Conservation (phyloP, 2,797 vertebrate genomes). For the Selene dorsalis region DNA sequence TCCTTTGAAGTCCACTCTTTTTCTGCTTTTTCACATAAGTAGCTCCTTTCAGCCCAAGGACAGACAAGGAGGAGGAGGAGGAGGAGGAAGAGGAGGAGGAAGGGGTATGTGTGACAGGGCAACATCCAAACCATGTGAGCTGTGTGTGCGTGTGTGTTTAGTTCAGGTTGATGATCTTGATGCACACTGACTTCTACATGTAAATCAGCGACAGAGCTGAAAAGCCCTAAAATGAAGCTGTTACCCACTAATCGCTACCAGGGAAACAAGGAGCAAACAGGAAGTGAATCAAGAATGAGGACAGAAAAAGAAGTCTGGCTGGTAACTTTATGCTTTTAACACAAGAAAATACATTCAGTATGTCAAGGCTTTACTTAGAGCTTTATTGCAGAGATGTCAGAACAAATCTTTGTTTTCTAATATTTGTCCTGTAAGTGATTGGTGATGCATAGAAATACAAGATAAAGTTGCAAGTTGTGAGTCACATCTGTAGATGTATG, state of each 20-base stretch:
- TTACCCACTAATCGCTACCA: constrained; percentile 50
- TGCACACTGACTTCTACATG: constrained; percentile 74
- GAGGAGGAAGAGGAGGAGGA: neutral
- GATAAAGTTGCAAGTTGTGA: neutral
- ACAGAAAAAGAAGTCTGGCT: constrained; percentile 2
- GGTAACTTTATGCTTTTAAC: constrained; percentile 13
- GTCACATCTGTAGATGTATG: constrained; percentile 1
- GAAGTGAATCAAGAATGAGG: constrained; percentile 53
- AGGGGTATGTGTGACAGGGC: constrained; percentile 38
- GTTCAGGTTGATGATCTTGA: constrained; percentile 67
- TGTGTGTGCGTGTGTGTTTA: constrained; percentile 19
- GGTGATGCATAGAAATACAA: neutral
- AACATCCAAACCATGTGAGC: constrained; percentile 41
- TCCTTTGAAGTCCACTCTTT: constrained; percentile 35
- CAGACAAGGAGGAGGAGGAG: neutral
- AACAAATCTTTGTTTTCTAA: neutral
- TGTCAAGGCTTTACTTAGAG: too few species aligned
- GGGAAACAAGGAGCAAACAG: constrained; percentile 48
- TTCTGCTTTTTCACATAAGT: constrained; percentile 24
- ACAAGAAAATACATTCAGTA: too few species aligned
- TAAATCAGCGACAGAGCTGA: constrained; percentile 63
- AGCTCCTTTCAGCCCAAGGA: constrained; percentile 53
- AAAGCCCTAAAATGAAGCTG: constrained; percentile 59
- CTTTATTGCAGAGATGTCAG: too few species aligned
- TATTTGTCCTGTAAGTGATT: neutral